Evolutionary conservation across 2,888 invertebrate species (phyloP), one percentile per base, ranked within the genome.

Genomic region (Neuroscelio doddi): DNA sequence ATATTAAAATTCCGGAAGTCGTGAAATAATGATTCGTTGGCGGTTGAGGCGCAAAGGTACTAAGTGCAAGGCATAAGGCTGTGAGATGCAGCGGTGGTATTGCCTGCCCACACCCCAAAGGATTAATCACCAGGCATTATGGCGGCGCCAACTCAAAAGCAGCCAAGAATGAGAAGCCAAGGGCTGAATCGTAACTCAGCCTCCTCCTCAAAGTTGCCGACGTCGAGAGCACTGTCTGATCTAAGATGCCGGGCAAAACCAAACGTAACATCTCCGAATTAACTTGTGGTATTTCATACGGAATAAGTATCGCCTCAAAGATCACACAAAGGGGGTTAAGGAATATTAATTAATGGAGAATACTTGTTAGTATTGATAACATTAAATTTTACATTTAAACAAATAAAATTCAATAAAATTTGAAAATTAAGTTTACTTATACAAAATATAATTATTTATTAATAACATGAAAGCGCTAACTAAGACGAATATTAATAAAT

Each of bases 91-190:
- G 50, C 52, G 61, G 68, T 67, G 70, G 66, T 62, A 62, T 67
- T 61, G 59, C 63, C 71, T 63, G 53, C 65, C 64, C 72, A 64
- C 73, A 72, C 72, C 80, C 75, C 73, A 69, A 71, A 77, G 80
- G 81, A 81, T 81, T 80, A 81, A 81, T 81, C 80, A 80, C 79
- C 73, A 73, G 72, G 78, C 77, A 80, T 80, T 81, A 80, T 77
- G 74, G 77, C 75, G 73, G 70, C 72, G 73, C 70, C 69, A 72
- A 71, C 73, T 80, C 80, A 79, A 80, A 81, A 78, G 79, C 78
- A 70, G 70, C n/a, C 70, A 72, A 74, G 70, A 70, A 69, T 56
- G 68, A 64, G 26, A 30, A 10, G 21, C 21, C 21, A 21, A 14
- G 36, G 15, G 59, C 52, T 64, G 71, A 79, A 74, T 72, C 77